Evolutionary conservation across 2,797 vertebrate genomes (phyloP), one percentile per base, ranked within the genome.

Genomic region (Enteromius viviparus): DNA sequence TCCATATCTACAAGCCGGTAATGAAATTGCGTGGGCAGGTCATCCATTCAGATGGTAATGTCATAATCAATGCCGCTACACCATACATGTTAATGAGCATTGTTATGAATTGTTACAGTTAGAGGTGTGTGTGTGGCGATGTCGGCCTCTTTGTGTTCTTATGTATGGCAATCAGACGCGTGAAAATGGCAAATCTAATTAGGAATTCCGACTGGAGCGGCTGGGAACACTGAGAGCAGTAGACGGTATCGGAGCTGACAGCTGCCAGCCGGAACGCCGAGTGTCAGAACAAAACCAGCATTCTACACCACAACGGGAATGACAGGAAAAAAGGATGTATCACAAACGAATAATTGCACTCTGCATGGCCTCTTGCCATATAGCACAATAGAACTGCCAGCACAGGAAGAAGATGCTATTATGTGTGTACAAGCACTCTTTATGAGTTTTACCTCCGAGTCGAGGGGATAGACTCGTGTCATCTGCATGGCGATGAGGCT

Each of bases 41-140:
- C 95, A 96, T 97, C 96, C 93, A 92, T 97, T 95, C 40, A 94
- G 93, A 91, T 94, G 93, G 95, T 96, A 95, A 96, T 96, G 96
- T 96, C 96, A 96, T 95, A 96, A 96, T 96, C 97, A 94, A 93
- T 94, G 94, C 94, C 90, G 94, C 90, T 95, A 95, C 68, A 80
- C 92, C 91, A 94, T 92, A 90, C 95, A 94, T 96, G 97, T 95
- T 98, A 97, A 98, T 98, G 96, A 97, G 95, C 93, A 90, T 90
- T 93, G 94, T 97, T 97, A 98, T 98, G 97, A 98, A 98, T 97
- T 97, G 96, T 95, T 96, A 96, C 96, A 96, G 96, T 97, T 70
- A 21, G 81, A 21, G n/a, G 26, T 6, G 69, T 51, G 60, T 45
- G 76, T 51, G 47, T 45, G 66, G 68, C 17, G 47, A 80, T 23